Base-by-base conservation (phyloP, 2,888 invertebrate genomes). In the Embidobia sp. region DNA sequence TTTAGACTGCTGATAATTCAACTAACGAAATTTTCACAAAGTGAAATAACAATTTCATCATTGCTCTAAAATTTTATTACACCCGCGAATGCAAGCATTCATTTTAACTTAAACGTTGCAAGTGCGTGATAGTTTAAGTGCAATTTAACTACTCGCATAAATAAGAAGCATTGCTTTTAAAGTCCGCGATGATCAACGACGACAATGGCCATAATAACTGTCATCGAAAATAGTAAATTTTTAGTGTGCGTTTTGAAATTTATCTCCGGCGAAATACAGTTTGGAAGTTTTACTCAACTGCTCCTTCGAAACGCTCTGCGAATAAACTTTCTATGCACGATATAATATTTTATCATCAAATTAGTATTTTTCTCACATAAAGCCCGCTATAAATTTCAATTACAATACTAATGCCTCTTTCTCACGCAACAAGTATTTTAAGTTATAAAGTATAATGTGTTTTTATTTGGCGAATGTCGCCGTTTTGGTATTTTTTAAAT, bases 361-460 rank as follows among this genome's bases (percentile, higher is more conserved):
- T 51, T 64, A 64, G 42, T 51, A 64, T 51, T 64, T 51, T 46
- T 59, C 33, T 44, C 15, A 1, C 15, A 31, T 33, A 64, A 64
- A 51, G 16, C 11, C 16, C 16, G 22, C 22, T 18, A 64, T 64
- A 64, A 64, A 64, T 53, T 64, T 64, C 64, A 64, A 64, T 64
- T 64, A 64, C 44, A 53, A 53, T 33, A 64, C 31, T 64, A 64
- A 64, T 53, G 44, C 15, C 22, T 64, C 51, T 53, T 53, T 64
- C 53, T 51, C 64, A 53, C 64, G 51, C 64, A 61, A 61, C 61
- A 64, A 64, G 64, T 64, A 64, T 64, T 64, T 64, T 40, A 40
- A 35, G 40, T 64, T 31, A 51, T 31, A 51, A 26, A 53, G 26
- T 31, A 44, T 53, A 51, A 53, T 64, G 22, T 27, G 7, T 42